Evolutionary conservation across 2,113 vertebrate species (phyloP).

Genomic region (Rousettus leschenaultii): DNA sequence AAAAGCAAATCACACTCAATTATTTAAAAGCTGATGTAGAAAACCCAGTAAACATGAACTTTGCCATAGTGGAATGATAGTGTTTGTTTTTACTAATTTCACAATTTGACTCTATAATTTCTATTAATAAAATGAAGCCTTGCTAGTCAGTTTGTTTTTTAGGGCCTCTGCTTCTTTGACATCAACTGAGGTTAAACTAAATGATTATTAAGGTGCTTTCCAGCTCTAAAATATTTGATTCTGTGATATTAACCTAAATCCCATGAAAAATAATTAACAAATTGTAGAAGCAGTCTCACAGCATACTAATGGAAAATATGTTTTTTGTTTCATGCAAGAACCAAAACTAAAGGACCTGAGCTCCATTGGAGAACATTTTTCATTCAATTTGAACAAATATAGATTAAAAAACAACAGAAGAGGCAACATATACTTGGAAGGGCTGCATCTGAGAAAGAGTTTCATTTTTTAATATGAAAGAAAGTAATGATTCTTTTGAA

Average conservation of each 20-base stretch:
- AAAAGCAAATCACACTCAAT: slow-evolving; percentile 37
- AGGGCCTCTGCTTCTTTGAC: background rate
- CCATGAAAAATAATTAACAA: background rate
- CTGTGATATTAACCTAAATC: background rate
- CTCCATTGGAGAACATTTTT: background rate
- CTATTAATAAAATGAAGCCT: slow-evolving; percentile 30
- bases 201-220: slow-evolving; percentile 10
- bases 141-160: slow-evolving; percentile 5
- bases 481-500: slow-evolving; percentile 12
- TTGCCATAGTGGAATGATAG: background rate
- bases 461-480: background rate
- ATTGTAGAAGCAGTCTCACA: background rate
- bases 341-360: background rate
- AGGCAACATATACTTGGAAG: background rate
- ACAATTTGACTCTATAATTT: slow-evolving; percentile 14
- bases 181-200: slow-evolving; percentile 10
- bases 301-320: background rate
- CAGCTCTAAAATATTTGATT: background rate
- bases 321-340: background rate
- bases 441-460: background rate
- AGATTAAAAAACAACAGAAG: background rate
- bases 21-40: slow-evolving; percentile 53
- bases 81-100: slow-evolving; percentile 25
- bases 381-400: background rate
- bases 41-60: slow-evolving; percentile 50